phyloP scores from a whole-genome alignment of 2,113 vertebrate species.

The Pelodiscus sinensis region DNA sequence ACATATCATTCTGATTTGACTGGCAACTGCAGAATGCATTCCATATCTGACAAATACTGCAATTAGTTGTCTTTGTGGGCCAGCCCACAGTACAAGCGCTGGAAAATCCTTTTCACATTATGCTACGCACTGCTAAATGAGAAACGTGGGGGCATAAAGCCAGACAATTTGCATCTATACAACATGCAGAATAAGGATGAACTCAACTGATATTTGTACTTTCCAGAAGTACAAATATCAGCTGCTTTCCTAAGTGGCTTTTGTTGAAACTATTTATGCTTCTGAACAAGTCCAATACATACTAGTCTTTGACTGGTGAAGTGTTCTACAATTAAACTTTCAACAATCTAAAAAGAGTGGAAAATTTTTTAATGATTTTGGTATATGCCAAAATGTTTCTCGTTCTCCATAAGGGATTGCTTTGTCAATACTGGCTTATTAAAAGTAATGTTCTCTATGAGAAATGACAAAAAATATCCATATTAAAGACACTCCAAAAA shows the following conservation, averaged over 20 bases:
- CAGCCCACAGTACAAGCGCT: background rate
- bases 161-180: background rate
- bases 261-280: background rate
- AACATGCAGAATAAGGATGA: background rate
- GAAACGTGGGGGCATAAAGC: background rate
- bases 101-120: background rate
- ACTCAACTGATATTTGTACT: background rate
- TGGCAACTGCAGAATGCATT: accelerated
- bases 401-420: background rate
- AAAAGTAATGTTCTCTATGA: background rate
- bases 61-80: accelerated
- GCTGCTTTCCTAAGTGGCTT: background rate
- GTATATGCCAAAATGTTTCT: background rate
- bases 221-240: background rate
- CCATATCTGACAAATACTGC: background rate
- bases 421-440: background rate
- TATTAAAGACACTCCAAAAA: background rate
- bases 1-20: background rate
- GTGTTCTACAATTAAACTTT: background rate
- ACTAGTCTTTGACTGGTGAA: background rate
- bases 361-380: background rate
- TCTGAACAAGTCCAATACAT: accelerated
- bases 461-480: background rate
- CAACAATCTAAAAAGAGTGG: background rate
- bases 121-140: background rate